Evolutionary conservation across 2,888 invertebrate species (phyloP).

Genomic region (Pycnomerus fuliginosus): DNA sequence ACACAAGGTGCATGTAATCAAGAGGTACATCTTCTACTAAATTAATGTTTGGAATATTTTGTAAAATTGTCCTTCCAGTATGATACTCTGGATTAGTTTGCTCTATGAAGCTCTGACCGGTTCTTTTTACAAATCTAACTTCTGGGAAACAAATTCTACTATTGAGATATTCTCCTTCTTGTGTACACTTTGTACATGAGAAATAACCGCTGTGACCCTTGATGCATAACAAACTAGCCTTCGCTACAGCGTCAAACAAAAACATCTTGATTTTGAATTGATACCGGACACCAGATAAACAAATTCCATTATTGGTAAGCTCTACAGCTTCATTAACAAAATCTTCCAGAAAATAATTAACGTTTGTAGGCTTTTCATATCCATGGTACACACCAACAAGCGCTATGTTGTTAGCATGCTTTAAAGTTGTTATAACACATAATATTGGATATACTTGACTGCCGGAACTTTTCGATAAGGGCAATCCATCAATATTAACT

Average conservation of each 20-base stretch:
- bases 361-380: conserved; percentile 20
- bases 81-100: conserved; percentile 2
- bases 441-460: not conserved
- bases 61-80: conserved; percentile 1
- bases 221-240: conserved; percentile 31
- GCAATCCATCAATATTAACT: not conserved
- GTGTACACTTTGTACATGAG: conserved; percentile 27
- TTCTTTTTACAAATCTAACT: not conserved
- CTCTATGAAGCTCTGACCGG: not conserved
- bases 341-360: conserved; percentile 22
- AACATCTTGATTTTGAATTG: not conserved
- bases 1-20: not conserved
- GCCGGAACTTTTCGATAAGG: not conserved
- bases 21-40: not conserved
- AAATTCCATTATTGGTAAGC: not conserved
- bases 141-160: conserved; percentile 4
- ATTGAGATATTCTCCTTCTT: conserved; percentile 23
- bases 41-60: not conserved
- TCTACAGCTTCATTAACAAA: conserved; percentile 20
- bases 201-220: conserved; percentile 28
- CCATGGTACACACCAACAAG: conserved; percentile 17
- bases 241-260: conserved; percentile 5
- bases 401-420: not conserved
- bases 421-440: not conserved
- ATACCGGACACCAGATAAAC: not conserved